Evolutionary conservation across 2,797 vertebrate species (phyloP), one percentile per base, ranked within the genome.

Genomic region (Meriones psammophilus): DNA sequence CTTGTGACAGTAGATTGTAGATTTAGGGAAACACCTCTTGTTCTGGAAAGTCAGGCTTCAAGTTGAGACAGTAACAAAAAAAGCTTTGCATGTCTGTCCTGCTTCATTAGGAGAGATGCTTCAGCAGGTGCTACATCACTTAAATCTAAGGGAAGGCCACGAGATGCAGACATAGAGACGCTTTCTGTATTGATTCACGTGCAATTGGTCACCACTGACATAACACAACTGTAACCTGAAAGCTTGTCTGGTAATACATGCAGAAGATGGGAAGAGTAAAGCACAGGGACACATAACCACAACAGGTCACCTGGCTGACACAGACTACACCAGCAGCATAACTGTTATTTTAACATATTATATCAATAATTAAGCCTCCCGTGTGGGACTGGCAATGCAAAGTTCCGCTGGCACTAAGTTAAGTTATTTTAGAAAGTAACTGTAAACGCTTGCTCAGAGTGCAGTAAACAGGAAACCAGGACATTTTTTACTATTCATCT

Each of bases 341-440:
- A 93, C 91, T 96, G 96, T 94, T 96, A 80, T 96, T 83, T 95
- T 89, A 92, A 76, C 91, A 94, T 91, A 94, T 95, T 33, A 92
- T 28, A 92, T 73, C 15, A 30, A 94, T 94, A 97, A 94, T 95
- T 96, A 97, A 92, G 36, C 62, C 87, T 95, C 92, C 84, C 90
- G n/a, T 77, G 78, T 94, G 88, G 74, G 66, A 30, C 58, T 92
- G 64, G 76, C 84, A 97, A 94, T 94, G 81, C 71, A 87, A 13
- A 94, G 95, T 94, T 96, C 79, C 54, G 89, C 79, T 96, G 95
- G 77, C 71, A 83, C 39, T 97, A 94, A 96, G 4, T 91, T 89
- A 93, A 91, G 64, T 87, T 93, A 96, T 88, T 97, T 96, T 89
- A 96, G 92, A 95, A 97, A 96, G 68, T 89, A 97, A 97, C 71